Evolutionary conservation across 1,140 invertebrate genomes (phyloP), one percentile per base, ranked within the genome.

Genomic region (Diuraphis noxia): DNA sequence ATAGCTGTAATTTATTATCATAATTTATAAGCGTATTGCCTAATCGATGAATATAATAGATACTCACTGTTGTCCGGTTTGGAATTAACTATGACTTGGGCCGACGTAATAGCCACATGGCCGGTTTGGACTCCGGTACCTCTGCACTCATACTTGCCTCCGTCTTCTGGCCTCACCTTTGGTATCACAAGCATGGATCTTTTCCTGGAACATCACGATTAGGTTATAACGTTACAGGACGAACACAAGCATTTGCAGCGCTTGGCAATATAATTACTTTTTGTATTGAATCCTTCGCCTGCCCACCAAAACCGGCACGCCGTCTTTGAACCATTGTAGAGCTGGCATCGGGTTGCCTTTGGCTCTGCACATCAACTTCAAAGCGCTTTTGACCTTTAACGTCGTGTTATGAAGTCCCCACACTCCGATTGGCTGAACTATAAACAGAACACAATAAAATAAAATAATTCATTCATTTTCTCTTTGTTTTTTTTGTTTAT

Each of bases 161-260:
- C 95, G 94, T 97, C 96, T 93, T 96, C 95, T 92, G 94, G 94
- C 93, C 95, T 95, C 92, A 96, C 96, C 92, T 95, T 95, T 92
- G 95, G 95, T 94, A 97, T 96, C 93, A 96, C 95, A 94, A 97
- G 95, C 94, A 96, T 95, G 94, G 96, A 96, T 95, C 96, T 95
- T 95, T 96, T 96, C 94, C 96, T 97, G 92, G 23, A 92, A 92
- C 56, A 89, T 21, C 52, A 72, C 40, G 17, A 17, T 79, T 8
- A 5, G 21, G 52, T 63, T n/a, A 88, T 17, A 56, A 56, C 25
- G 30, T 25, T 36, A 23, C 9, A 72, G 56, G 30, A 63, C 4
- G 30, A 41, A 90, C 7, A 40, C 19, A 43, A 4, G 30, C 13
- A 79, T 79, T 41, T 30, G 10, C n/a, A n/a, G n/a, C 4, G 9